Evolutionary conservation across 2,888 invertebrate genomes (phyloP), one percentile per base, ranked within the genome.

Genomic region (Lingula anatina): DNA sequence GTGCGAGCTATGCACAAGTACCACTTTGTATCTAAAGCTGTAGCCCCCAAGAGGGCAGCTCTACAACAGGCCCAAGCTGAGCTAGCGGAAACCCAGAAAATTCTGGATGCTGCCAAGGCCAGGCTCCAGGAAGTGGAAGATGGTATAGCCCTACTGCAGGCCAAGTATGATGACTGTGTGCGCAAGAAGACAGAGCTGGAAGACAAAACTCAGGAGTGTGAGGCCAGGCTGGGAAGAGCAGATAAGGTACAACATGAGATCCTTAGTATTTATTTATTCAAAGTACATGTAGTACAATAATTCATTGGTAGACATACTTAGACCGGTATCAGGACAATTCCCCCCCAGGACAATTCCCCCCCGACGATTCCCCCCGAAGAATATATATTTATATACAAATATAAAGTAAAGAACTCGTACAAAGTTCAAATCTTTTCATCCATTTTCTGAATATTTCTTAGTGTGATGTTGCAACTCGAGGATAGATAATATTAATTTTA

Each of bases 1-100:
- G 85, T 59, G 1, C 54, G 76, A 51, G 78, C 78, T 52, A 78
- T 78, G 78, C 71, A 78, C 66, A 76, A 78, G 56, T 78, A 77
- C 56, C 74, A 78, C 62, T 73, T 73, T 56, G 76, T 78, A 5
- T 70, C 76, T n/a, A 73, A 61, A 54, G 69, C 64, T 44, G 77
- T 78, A 28, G 75, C 73, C 18, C 77, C 77, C 3, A 76, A 78
- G 59, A 54, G 77, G 31, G 76, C 71, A 52, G 69, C 69, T 23
- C 62, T 78, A 46, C 57, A 65, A 24, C 51, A 66, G 7, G 77
- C 78, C 3, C 66, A 71, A 54, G 72, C 66, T 26, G 75, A 76
- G 37, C 62, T 78, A 37, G 68, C 62, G 1, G 71, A 69, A 53
- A 75, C 75, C 2, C 72, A 75, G 64, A 56, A 64, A 25, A 61